A percentile compares a stretch with the other conserved stretches of the same genome.
These are phyloP conservation scores for Penaeus monodon DNA, from an alignment of 2,888 invertebrate species.

Conservation along the genomic window DNA sequence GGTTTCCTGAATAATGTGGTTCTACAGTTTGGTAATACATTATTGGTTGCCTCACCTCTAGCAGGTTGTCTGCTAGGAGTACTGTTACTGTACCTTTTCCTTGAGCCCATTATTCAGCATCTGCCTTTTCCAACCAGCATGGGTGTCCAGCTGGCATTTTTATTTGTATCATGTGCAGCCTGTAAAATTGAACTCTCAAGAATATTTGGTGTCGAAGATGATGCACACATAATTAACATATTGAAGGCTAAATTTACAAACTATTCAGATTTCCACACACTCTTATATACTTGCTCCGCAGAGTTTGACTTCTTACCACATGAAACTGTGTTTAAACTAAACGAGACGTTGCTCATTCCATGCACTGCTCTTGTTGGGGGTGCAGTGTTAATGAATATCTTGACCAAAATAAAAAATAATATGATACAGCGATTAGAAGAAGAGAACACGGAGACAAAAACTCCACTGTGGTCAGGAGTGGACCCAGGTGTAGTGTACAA, in stretches of 20 bases:
- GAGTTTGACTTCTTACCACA: constrained; percentile 82
- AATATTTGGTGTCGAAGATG: constrained; percentile 68
- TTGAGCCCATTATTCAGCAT: constrained; percentile 63
- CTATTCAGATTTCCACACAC: constrained; percentile 81
- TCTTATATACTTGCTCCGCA: constrained; percentile 82
- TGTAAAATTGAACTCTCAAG: constrained; percentile 71
- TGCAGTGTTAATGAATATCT: constrained; percentile 42
- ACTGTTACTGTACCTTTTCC: constrained; percentile 65
- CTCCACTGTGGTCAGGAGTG: constrained; percentile 56
- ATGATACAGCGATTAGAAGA: constrained; percentile 48
- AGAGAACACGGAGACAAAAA: constrained; percentile 22
- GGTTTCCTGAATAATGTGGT: constrained; percentile 69
- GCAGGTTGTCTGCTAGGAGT: constrained; percentile 67
- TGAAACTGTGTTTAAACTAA: constrained; percentile 73
- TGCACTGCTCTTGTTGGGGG: constrained; percentile 72
- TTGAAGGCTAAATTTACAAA: constrained; percentile 79
- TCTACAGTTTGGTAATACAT: constrained; percentile 75
- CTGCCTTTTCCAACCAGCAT: constrained; percentile 62
- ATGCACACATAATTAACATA: constrained; percentile 79
- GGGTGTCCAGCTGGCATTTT: constrained; percentile 64
- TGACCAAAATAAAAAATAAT: constrained; percentile 35
- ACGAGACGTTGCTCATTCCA: constrained; percentile 76
- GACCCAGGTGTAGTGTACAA: constrained; percentile 79
- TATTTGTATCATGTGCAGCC: constrained; percentile 69
- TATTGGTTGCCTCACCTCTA: constrained; percentile 73